Evolutionary conservation across 2,113 vertebrate genomes (phyloP).

Genomic region (Cichladusa arquata): DNA sequence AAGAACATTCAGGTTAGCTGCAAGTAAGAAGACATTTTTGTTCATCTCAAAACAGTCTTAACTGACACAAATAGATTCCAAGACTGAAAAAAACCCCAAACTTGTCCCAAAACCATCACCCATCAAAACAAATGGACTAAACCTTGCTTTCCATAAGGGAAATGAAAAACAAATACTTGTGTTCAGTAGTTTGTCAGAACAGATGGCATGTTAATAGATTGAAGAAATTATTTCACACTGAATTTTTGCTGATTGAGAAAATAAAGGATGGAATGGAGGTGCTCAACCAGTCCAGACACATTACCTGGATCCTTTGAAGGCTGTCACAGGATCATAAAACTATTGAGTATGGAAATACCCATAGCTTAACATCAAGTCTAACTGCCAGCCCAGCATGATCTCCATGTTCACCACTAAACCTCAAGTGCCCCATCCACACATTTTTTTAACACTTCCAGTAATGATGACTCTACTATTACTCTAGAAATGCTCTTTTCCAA

Average conservation of each 20-base stretch:
- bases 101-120: neutral
- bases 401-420: neutral
- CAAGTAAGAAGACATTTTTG: neutral
- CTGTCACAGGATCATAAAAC: neutral
- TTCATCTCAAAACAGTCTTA: neutral
- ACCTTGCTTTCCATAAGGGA: neutral
- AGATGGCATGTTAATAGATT: neutral
- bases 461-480: neutral
- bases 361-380: neutral
- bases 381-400: neutral
- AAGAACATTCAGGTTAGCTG: neutral
- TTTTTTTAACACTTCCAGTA: neutral
- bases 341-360: neutral
- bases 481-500: neutral
- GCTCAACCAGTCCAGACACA: neutral
- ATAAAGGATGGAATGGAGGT: accelerated
- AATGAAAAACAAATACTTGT: neutral
- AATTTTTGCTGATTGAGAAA: neutral
- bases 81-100: neutral
- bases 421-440: neutral
- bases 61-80: neutral
- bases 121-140: neutral
- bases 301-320: neutral
- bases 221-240: neutral
- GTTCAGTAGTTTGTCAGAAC: neutral